Evolutionary conservation across 2,797 vertebrate species (phyloP), one percentile per base, ranked within the genome.

Genomic region (Microcaecilia unicolor): DNA sequence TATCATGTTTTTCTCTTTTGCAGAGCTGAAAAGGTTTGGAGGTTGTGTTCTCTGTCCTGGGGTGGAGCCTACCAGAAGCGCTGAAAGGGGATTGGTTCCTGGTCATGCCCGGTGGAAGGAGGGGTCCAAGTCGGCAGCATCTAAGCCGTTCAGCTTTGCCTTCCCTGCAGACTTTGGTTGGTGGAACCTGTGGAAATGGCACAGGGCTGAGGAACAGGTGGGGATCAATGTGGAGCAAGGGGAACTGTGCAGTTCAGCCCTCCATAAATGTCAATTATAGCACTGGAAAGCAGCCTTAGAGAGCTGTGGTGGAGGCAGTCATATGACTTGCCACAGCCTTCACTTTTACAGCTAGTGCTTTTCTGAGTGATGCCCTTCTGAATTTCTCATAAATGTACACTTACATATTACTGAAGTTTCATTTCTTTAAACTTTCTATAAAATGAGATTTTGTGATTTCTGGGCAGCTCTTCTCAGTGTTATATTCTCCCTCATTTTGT

Each of bases 71-170:
- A 64, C 73, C 24, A 51, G 75, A 80, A 69, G 68, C 70, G 67
- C 72, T 80, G 84, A 85, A 78, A 72, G 83, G 76, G 74, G 80
- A 71, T 58, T 68, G 72, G 78, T 69, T 69, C 74, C 78, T 61
- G 83, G 91, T 86, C 87, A 99, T 99, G 96, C 94, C 95, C 81
- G 93, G 96, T 78, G 92, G 96, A 85, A 90, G 96, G 83, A 91
- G 96, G 91, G 96, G 96, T 81, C 95, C 92, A 64, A 97, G 89
- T 77, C 93, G 96, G 92, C 96, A 99, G 83, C 95, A 98, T 78
- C 82, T 98, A 75, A 97, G 91, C 86, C 92, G 95, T 75, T 90
- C 90, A 64, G 91, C 93, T 60, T 86, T 99, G 76, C 94, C 95
- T 35, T 96, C 96, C 66, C 85, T 96, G 65, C 93, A 98, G 80